A percentile compares a stretch with the other conserved stretches of the same genome.
Evolutionary conservation across 2,113 vertebrate genomes (phyloP).

Genomic region (Micronycteris hirsuta): DNA sequence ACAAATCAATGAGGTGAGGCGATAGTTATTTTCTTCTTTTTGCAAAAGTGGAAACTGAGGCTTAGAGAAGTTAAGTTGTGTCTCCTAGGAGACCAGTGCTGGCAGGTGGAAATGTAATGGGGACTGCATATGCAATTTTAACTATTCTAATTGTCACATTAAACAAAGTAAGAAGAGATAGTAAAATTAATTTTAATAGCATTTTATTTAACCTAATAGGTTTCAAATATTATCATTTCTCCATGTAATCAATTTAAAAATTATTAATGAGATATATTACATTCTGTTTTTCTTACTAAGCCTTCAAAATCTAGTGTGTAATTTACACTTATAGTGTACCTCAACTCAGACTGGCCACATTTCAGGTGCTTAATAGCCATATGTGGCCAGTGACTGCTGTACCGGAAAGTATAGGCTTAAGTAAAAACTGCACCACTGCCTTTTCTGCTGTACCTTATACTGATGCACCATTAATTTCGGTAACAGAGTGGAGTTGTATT

Average conservation of each 20-base stretch:
- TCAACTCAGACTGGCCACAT: background rate
- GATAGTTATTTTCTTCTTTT: slow-evolving; percentile 7
- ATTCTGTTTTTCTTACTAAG: background rate
- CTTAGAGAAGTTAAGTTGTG: background rate
- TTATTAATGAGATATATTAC: background rate
- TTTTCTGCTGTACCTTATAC: background rate
- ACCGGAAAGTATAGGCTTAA: background rate
- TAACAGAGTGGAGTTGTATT: background rate
- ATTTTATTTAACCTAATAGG: background rate
- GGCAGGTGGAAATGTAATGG: background rate
- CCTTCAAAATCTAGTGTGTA: background rate
- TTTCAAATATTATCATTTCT: background rate
- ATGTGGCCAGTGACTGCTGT: background rate
- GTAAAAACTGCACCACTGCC: background rate
- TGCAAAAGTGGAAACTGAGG: background rate
- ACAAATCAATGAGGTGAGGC: background rate
- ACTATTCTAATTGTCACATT: background rate
- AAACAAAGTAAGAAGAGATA: no score
- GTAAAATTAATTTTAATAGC: slow-evolving; percentile 1
- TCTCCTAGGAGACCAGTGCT: background rate
- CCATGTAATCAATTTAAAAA: background rate
- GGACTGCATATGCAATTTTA: background rate
- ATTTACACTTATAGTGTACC: background rate
- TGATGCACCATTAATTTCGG: background rate
- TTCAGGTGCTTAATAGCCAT: background rate